Conservation (phyloP, 2,888 invertebrate genomes). For the Phrixothrix hirtus region DNA sequence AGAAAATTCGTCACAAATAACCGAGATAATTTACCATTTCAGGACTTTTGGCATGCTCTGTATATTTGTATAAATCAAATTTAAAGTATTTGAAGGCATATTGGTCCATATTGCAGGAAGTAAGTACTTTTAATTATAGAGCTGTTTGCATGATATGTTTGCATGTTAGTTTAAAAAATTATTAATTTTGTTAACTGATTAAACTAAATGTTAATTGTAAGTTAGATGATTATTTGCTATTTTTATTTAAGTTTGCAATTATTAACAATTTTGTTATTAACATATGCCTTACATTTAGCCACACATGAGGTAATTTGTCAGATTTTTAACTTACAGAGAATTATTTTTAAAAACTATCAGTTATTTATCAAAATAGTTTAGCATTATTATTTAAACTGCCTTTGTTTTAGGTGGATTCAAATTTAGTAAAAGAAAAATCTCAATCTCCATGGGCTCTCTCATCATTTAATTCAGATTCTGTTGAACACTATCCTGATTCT, state of each 20-base stretch:
- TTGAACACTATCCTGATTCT: conserved; percentile 58
- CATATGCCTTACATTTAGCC: not conserved
- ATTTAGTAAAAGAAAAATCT: conserved; percentile 51
- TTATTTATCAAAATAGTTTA: no score
- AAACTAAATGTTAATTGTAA: not conserved
- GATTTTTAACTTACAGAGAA: not conserved
- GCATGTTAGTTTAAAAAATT: not conserved
- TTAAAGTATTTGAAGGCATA: no score
- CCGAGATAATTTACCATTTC: no score
- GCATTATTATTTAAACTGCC: not conserved
- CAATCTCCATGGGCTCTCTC: conserved; percentile 56
- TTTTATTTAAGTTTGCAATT: conserved; percentile 23
- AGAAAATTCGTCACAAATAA: no score
- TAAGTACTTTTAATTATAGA: no score
- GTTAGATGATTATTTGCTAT: conserved; percentile 11
- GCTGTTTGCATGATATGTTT: not conserved
- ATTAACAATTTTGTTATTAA: not conserved
- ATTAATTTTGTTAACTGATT: not conserved
- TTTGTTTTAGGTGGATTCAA: conserved; percentile 38
- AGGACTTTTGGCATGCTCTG: no score
- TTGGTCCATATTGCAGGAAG: no score
- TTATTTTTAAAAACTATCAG: conserved; percentile 1
- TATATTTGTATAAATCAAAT: no score
- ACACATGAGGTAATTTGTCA: not conserved
- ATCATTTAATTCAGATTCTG: conserved; percentile 50